Conservation (phyloP, 2,888 invertebrate genomes). For the Dolichopus griseipennis region DNA sequence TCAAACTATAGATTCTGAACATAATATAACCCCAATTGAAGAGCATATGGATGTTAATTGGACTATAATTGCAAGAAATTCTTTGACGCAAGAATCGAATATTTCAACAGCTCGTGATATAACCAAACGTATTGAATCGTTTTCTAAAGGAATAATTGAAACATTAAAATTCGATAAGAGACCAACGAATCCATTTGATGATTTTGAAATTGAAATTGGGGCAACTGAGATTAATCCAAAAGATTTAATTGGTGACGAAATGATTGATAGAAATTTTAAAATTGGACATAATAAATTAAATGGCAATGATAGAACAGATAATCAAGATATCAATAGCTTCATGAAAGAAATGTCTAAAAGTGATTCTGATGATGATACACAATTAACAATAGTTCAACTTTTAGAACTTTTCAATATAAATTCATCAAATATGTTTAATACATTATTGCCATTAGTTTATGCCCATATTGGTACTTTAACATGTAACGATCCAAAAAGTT, state of each 20-base stretch:
- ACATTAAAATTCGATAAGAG: constrained; percentile 43
- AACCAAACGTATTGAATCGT: constrained; percentile 43
- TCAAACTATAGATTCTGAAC: constrained; percentile 43
- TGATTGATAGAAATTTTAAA: constrained; percentile 36
- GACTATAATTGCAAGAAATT: constrained; percentile 40
- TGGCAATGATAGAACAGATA: constrained; percentile 39
- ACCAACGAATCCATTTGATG: constrained; percentile 43
- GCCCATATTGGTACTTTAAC: constrained; percentile 74
- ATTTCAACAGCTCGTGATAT: constrained; percentile 39
- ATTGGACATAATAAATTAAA: constrained; percentile 38
- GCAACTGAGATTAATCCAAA: constrained; percentile 41
- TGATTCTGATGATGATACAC: constrained; percentile 37
- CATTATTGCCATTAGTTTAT: constrained; percentile 72
- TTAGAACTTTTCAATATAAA: constrained; percentile 41
- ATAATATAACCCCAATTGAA: constrained; percentile 44
- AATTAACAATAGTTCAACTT: constrained; percentile 34
- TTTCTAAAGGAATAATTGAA: constrained; percentile 44
- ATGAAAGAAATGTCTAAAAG: constrained; percentile 32
- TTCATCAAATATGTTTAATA: constrained; percentile 53
- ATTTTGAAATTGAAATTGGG: constrained; percentile 42
- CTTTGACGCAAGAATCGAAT: constrained; percentile 36
- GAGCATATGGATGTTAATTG: constrained; percentile 44
- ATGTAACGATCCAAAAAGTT: constrained; percentile 72
- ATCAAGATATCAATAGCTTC: constrained; percentile 21
- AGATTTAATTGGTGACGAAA: constrained; percentile 37